Conservation (phyloP, 92 coral and sea anemone genomes). For the Pocillopora grandis region DNA sequence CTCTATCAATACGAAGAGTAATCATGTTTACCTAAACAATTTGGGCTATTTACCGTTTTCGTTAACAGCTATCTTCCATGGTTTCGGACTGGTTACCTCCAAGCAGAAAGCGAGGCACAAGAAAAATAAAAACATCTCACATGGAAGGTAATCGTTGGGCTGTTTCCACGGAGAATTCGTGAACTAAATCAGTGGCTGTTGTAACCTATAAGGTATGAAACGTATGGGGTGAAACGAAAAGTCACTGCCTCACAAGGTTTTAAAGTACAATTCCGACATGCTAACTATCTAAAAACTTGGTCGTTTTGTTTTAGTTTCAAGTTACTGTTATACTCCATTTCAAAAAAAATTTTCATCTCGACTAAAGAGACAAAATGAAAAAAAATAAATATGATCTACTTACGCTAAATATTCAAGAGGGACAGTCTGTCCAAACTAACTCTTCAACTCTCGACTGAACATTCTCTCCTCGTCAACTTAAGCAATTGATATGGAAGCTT, state of each 20-base stretch:
- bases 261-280: too few relatives aligned
- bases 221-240: neutral
- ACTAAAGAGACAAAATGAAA: neutral
- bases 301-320: too few relatives aligned
- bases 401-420: neutral
- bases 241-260: too few relatives aligned
- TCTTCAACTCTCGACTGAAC: neutral
- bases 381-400: neutral
- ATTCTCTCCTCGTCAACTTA: neutral
- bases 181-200: neutral
- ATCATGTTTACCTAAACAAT: neutral
- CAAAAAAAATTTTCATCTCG: too few relatives aligned
- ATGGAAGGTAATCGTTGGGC: neutral
- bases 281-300: too few relatives aligned
- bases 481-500: neutral
- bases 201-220: neutral
- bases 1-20: neutral
- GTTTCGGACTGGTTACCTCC: neutral
- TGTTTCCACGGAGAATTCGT: neutral
- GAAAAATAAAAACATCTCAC: neutral
- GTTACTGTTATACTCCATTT: too few relatives aligned
- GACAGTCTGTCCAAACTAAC: neutral
- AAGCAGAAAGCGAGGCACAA: neutral
- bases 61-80: conserved; percentile 35
- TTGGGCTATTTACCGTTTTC: conserved; percentile 29